phyloP scores from a whole-genome alignment of 2,113 vertebrate species.

The Nothocercus nigrocapillus region DNA sequence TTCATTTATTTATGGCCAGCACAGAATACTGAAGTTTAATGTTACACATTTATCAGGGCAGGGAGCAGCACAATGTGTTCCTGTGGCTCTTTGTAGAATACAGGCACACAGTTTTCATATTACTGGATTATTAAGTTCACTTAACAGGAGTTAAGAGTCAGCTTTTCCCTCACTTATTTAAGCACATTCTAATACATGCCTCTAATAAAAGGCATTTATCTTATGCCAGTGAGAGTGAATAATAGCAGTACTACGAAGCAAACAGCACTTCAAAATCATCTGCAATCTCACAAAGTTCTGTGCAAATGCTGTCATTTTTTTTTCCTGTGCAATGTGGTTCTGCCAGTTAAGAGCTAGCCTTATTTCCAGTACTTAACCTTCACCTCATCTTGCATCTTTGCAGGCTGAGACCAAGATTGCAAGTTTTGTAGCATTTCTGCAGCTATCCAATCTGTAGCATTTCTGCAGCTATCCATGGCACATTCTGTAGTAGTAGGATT shows the following conservation, averaged over 20 bases:
- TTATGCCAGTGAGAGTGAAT: not conserved
- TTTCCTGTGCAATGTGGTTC: not conserved
- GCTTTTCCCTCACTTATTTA: constrained; percentile 5
- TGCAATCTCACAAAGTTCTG: not conserved
- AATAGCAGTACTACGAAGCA: not conserved
- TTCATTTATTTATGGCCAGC: not conserved
- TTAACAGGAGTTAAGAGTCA: not conserved
- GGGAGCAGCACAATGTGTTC: not conserved
- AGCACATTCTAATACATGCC: not conserved
- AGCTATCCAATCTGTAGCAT: not conserved
- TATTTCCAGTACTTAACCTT: not conserved
- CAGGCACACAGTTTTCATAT: not conserved
- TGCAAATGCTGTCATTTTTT: not conserved
- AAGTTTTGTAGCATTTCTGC: not conserved
- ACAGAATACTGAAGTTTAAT: not conserved
- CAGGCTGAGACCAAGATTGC: not conserved
- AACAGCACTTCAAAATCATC: not conserved
- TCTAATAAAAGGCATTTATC: not conserved
- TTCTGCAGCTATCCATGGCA: not conserved
- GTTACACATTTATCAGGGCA: not conserved
- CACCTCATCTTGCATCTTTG: not conserved
- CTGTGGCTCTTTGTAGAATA: not conserved
- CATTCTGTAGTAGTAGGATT: not conserved
- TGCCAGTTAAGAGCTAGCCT: not conserved
- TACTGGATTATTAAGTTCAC: not conserved